Evolutionary conservation across 2,888 invertebrate genomes (phyloP).

Genomic region (Drosophila subsilvestris): DNA sequence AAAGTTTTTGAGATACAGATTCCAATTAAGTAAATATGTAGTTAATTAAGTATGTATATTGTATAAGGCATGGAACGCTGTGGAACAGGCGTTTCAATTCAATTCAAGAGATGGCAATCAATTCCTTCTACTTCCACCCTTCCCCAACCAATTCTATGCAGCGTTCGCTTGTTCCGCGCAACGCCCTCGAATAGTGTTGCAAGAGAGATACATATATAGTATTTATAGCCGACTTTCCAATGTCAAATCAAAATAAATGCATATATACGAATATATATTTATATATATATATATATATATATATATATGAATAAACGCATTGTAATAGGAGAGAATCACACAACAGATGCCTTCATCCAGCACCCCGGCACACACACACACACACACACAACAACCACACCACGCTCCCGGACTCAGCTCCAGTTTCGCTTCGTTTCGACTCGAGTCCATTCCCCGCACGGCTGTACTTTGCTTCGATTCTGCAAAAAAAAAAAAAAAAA

Average conservation of each 20-base stretch:
- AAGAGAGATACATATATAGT: conserved; percentile 3
- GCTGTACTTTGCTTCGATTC: conserved; percentile 64
- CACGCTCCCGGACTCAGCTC: not conserved
- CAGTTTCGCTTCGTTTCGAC: not conserved
- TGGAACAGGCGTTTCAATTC: conserved; percentile 41
- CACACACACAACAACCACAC: not conserved
- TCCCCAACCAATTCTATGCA: conserved; percentile 7
- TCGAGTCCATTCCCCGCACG: not conserved
- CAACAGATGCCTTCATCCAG: conserved; percentile 43
- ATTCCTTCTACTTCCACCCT: conserved; percentile 22
- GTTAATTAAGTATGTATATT: conserved; percentile 35
- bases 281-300: conserved; percentile 13
- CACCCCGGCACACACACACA: conserved; percentile 10
- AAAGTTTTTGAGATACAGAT: conserved; percentile 1
- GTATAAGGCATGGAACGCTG: conserved; percentile 42
- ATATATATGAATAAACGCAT: conserved; percentile 15
- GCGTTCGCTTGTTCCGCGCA: conserved; percentile 16
- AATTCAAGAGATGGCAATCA: conserved; percentile 51
- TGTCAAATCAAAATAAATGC: conserved; percentile 36
- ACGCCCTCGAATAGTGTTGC: not conserved
- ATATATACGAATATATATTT: conserved; percentile 16
- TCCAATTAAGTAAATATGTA: conserved; percentile 28
- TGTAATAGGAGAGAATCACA: conserved; percentile 4
- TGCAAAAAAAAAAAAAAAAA: no score
- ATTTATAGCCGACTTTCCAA: conserved; percentile 5